phyloP scores from a whole-genome alignment of 2,113 vertebrate genomes.

The Conger conger region DNA sequence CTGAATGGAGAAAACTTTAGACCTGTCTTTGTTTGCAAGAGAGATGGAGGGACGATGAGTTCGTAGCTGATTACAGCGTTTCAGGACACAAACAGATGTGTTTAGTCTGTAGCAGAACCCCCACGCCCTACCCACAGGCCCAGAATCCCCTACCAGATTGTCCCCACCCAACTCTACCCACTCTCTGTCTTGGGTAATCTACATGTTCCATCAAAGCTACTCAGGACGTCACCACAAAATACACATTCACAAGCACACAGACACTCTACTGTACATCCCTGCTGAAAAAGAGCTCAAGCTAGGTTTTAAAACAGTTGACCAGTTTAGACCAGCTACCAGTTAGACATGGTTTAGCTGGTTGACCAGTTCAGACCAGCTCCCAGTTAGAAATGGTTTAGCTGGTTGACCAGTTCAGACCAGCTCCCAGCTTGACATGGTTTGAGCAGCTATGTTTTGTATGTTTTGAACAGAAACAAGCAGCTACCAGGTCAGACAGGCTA shows the following conservation, averaged over 20 bases:
- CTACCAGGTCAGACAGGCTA: no score
- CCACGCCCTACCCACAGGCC: neutral
- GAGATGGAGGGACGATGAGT: neutral
- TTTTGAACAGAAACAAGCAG: no score
- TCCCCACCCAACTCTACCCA: neutral
- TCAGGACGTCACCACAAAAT: neutral
- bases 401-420: no score
- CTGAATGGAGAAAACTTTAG: neutral
- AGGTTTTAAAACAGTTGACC: no score
- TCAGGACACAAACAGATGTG: slow-evolving; percentile 18
- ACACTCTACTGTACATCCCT: neutral
- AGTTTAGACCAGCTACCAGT: no score
- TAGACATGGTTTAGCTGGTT: no score
- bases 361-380: no score
- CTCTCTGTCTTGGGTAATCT: neutral
- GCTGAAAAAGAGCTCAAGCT: no score
- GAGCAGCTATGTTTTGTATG: no score
- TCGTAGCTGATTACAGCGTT: slow-evolving; percentile 1
- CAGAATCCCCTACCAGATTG: no score
- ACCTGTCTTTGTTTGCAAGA: neutral
- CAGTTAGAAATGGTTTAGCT: no score
- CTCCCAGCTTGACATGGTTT: no score
- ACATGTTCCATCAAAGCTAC: neutral
- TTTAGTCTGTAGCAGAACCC: neutral
- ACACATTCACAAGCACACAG: slow-evolving; percentile 22